These are phyloP conservation scores for Drosophila quadrilineata DNA, from an alignment of 1,140 invertebrate genomes.

Conservation along the genomic window DNA sequence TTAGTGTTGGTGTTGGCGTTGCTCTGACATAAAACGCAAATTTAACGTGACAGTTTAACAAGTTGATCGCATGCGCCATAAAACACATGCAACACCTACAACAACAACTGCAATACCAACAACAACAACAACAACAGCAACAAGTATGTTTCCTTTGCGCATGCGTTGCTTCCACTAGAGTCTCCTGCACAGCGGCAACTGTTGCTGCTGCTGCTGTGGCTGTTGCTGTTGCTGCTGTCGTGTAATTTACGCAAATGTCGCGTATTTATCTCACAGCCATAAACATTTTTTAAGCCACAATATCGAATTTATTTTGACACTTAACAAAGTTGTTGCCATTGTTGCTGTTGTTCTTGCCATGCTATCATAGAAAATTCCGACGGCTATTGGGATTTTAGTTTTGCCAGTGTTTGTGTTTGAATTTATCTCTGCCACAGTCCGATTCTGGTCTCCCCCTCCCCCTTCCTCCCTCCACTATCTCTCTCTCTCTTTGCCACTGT, in stretches of 20 bases:
- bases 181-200: slow-evolving; percentile 19
- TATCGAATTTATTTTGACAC: slow-evolving; percentile 80
- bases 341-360: slow-evolving; percentile 37
- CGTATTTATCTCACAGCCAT: slow-evolving; percentile 73
- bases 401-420: slow-evolving; percentile 15
- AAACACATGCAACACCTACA: slow-evolving; percentile 78
- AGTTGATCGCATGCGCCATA: slow-evolving; percentile 78
- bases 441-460: too few species aligned
- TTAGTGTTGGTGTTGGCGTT: slow-evolving; percentile 26
- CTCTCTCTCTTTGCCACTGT: slow-evolving; percentile 54
- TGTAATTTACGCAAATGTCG: slow-evolving; percentile 79
- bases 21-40: slow-evolving; percentile 72
- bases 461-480: too few species aligned
- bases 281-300: slow-evolving; percentile 80
- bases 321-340: slow-evolving; percentile 76
- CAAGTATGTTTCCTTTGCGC: slow-evolving; percentile 44
- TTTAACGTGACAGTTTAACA: slow-evolving; percentile 78
- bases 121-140: slow-evolving; percentile 7
- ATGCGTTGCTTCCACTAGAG: slow-evolving; percentile 65
- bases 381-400: slow-evolving; percentile 38
- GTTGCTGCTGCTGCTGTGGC: slow-evolving; percentile 10
- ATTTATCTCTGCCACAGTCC: slow-evolving; percentile 19
- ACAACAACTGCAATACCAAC: slow-evolving; percentile 33
- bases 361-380: slow-evolving; percentile 60
- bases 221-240: slow-evolving; percentile 52